Evolutionary conservation across 2,113 vertebrate genomes (phyloP).

Genomic region (Stigmatopora nigra): DNA sequence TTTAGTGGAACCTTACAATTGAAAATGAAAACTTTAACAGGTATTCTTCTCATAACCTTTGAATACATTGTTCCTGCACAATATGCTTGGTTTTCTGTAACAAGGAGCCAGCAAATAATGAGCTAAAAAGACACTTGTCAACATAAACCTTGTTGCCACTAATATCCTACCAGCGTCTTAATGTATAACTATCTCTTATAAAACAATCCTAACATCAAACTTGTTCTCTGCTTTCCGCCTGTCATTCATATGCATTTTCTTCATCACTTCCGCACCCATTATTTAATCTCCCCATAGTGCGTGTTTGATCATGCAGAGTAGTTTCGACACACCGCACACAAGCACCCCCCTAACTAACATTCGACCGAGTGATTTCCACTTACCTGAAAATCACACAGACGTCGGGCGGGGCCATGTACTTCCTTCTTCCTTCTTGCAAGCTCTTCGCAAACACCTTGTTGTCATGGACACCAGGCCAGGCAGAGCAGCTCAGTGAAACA

Average conservation of each 20-base stretch:
- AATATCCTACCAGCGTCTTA: not conserved
- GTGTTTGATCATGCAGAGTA: constrained; percentile 45
- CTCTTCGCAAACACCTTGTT: constrained; percentile 29
- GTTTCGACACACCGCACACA: constrained; percentile 22
- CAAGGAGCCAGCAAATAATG: too few species aligned
- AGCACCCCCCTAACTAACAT: constrained; percentile 20
- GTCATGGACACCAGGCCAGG: constrained; percentile 32
- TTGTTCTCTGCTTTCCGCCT: not conserved
- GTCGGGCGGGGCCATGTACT: constrained; percentile 36
- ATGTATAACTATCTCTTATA: not conserved
- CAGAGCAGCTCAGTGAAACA: constrained; percentile 5
- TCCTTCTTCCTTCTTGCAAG: constrained; percentile 56
- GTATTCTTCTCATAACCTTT: too few species aligned
- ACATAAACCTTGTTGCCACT: not conserved
- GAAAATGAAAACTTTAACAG: too few species aligned
- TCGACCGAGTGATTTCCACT: constrained; percentile 26
- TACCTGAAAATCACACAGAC: constrained; percentile 45
- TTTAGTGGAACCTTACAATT: too few species aligned
- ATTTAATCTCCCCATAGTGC: constrained; percentile 10
- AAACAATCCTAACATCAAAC: not conserved
- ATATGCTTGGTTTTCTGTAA: too few species aligned
- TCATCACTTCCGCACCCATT: constrained; percentile 2
- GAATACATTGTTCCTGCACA: too few species aligned
- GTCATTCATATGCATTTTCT: constrained; percentile 1
- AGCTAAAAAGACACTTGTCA: too few species aligned